A percentile compares a stretch with the other conserved stretches of the same genome.
These are phyloP conservation scores for Chrysopilus asiliformis DNA, from an alignment of 2,888 invertebrate genomes.

Conservation along the genomic window DNA sequence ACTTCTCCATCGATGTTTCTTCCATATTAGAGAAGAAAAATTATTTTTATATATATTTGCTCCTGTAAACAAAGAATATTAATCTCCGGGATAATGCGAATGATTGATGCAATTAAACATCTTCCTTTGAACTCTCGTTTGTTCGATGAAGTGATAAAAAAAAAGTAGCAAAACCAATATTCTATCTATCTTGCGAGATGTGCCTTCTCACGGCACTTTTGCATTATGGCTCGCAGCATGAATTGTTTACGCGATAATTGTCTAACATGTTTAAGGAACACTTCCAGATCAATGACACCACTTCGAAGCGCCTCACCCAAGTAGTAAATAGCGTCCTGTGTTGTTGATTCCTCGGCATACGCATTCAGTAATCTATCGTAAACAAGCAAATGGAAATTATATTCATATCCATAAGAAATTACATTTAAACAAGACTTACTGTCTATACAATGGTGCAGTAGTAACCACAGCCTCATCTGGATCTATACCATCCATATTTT, in stretches of 20 bases:
- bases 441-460: constrained; percentile 89
- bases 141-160: too few species aligned
- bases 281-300: constrained; percentile 87
- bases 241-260: constrained; percentile 92
- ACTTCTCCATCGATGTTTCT: too few species aligned
- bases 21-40: too few species aligned
- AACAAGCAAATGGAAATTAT: neutral
- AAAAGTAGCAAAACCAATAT: neutral
- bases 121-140: too few species aligned
- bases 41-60: too few species aligned
- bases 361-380: constrained; percentile 65
- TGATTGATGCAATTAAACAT: neutral
- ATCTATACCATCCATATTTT: constrained; percentile 69
- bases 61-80: too few species aligned
- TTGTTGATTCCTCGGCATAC: constrained; percentile 94
- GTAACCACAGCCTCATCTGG: constrained; percentile 96
- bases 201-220: constrained; percentile 92
- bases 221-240: constrained; percentile 87
- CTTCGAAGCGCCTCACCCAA: constrained; percentile 89
- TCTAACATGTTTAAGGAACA: constrained; percentile 92
- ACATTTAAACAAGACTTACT: constrained; percentile 49
- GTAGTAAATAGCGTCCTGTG: constrained; percentile 97
- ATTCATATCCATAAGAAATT: neutral
- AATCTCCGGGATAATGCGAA: too few species aligned
- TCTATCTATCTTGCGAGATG: constrained; percentile 48